Conservation (phyloP, 2,113 vertebrate genomes). For the Pavo muticus region DNA sequence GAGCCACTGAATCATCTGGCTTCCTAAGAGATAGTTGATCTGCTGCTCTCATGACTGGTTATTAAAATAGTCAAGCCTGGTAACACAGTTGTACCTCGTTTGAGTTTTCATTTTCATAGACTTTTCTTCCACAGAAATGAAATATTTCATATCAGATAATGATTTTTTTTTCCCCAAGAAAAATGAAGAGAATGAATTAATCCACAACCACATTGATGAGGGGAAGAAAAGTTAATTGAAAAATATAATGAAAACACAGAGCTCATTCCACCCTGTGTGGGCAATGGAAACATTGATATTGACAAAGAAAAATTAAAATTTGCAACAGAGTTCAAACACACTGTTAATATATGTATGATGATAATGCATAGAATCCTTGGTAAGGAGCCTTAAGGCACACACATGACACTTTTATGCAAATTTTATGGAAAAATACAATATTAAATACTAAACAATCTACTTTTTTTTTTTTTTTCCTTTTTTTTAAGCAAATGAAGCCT, state of each 20-base stretch:
- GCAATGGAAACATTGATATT: not conserved
- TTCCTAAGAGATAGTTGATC: not conserved
- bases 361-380: not conserved
- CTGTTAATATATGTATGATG: not conserved
- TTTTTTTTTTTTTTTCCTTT: not conserved
- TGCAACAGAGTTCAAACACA: slow-evolving; percentile 1
- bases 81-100: not conserved
- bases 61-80: not conserved
- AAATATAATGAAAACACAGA: slow-evolving; percentile 11
- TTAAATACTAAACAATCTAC: not conserved
- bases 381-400: not conserved
- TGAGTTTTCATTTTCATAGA: not conserved
- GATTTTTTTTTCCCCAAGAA: not conserved
- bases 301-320: slow-evolving; percentile 40
- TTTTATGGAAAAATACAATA: not conserved
- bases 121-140: not conserved
- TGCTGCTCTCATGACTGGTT: no score
- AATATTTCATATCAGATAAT: not conserved
- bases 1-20: not conserved
- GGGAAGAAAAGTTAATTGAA: slow-evolving; percentile 28
- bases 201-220: not conserved
- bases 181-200: not conserved
- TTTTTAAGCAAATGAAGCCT: not conserved
- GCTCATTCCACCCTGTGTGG: not conserved
- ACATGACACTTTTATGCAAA: not conserved